phyloP scores from a whole-genome alignment of 2,113 vertebrate species.

The Sturnus vulgaris region DNA sequence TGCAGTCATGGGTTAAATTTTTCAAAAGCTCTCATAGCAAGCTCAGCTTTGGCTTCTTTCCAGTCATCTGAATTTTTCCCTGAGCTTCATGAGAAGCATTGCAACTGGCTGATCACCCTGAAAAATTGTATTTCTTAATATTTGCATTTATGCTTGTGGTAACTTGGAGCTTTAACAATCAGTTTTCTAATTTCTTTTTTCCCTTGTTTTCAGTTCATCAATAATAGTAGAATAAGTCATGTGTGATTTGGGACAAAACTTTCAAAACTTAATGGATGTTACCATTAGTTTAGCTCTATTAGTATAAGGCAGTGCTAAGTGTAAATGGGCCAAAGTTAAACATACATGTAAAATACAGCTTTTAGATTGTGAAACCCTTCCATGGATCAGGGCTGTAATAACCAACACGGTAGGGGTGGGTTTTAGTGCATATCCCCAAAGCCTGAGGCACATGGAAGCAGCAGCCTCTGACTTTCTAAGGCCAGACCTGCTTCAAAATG shows the following conservation, averaged over 20 bases:
- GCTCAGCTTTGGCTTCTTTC: not conserved
- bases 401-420: not conserved
- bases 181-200: not conserved
- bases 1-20: not conserved
- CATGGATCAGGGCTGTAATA: not conserved
- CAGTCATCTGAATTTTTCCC: not conserved
- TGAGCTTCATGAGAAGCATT: not conserved
- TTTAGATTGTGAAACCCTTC: not conserved
- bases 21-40: not conserved
- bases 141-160: not conserved
- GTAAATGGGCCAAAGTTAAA: not conserved
- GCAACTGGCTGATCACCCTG: not conserved
- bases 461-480: not conserved
- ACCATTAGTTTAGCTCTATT: not conserved
- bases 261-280: not conserved
- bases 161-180: not conserved
- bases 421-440: accelerated
- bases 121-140: not conserved
- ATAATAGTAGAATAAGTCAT: not conserved
- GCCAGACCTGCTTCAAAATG: not conserved
- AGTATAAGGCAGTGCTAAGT: not conserved
- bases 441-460: not conserved
- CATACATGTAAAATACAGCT: not conserved
- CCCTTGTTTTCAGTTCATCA: not conserved
- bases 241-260: not conserved